Conservation (phyloP, 2,113 vertebrate genomes). For the Scortum barcoo region DNA sequence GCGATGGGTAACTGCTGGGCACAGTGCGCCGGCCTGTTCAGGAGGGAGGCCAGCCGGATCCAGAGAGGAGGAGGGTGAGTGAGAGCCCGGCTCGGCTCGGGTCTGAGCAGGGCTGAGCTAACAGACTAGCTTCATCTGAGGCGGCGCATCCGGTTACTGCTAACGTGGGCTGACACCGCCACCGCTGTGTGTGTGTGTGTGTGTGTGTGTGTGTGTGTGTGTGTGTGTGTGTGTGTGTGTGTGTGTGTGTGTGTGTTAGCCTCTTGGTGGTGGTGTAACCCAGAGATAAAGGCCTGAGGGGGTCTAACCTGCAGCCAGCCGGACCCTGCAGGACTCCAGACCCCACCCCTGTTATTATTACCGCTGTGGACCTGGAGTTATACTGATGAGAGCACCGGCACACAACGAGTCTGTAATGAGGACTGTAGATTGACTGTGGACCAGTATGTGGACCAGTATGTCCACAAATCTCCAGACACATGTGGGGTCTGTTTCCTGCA, state of each 20-base stretch:
- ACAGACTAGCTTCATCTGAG: conserved; percentile 29
- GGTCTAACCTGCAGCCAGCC: not conserved
- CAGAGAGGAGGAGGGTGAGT: conserved; percentile 85
- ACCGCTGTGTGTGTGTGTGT: not conserved
- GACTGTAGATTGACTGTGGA: not conserved
- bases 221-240: not conserved
- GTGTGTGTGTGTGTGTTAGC: not conserved
- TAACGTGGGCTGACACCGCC: not conserved
- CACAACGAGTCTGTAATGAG: not conserved
- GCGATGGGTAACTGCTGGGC: conserved; percentile 87
- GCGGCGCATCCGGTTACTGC: conserved; percentile 25
- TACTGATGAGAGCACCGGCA: not conserved
- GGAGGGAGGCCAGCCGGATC: conserved; percentile 82
- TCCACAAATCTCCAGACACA: not conserved
- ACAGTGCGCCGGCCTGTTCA: conserved; percentile 78
- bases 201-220: not conserved
- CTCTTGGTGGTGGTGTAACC: rapidly evolving
- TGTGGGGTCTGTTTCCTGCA: not conserved
- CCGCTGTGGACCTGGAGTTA: not conserved
- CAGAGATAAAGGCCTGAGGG: not conserved
- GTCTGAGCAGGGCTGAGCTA: no score
- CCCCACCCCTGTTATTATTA: conserved; percentile 65
- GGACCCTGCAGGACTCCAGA: conserved; percentile 3
- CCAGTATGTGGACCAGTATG: not conserved
- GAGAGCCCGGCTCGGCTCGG: no score